Evolutionary conservation across 2,113 vertebrate species (phyloP).

Genomic region (Siniperca chuatsi): DNA sequence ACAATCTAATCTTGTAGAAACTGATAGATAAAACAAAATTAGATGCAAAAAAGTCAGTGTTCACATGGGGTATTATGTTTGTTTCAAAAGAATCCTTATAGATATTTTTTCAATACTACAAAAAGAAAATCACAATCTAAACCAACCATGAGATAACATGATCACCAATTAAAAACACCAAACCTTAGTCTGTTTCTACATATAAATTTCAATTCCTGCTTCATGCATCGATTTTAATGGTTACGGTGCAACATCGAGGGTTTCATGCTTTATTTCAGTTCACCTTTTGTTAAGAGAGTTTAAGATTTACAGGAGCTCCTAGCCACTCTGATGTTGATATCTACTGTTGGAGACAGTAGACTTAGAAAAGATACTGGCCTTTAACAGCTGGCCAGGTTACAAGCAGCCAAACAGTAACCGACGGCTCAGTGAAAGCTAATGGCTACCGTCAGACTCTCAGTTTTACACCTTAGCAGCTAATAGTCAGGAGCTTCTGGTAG

Average conservation of each 20-base stretch:
- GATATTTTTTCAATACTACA: conserved; percentile 29
- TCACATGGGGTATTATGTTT: conserved; percentile 19
- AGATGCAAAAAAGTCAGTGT: not conserved
- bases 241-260: not conserved
- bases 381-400: not conserved
- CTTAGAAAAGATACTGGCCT: conserved; percentile 2
- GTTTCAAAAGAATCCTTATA: conserved; percentile 19
- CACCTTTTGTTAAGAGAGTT: not conserved
- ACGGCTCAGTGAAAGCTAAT: not conserved
- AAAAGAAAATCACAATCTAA: conserved; percentile 28
- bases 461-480: not conserved
- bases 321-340: not conserved
- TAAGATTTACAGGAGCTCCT: not conserved
- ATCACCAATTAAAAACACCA: conserved; percentile 28
- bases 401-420: not conserved
- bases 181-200: conserved; percentile 16
- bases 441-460: not conserved
- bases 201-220: conserved; percentile 18
- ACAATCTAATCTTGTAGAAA: not conserved
- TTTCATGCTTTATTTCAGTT: not conserved
- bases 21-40: not conserved
- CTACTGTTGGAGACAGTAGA: not conserved
- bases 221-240: conserved; percentile 54
- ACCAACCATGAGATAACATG: conserved; percentile 16
- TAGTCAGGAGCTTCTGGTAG: not conserved